Evolutionary conservation across 2,797 vertebrate species (phyloP).

Genomic region (Protosalanx chinensis): DNA sequence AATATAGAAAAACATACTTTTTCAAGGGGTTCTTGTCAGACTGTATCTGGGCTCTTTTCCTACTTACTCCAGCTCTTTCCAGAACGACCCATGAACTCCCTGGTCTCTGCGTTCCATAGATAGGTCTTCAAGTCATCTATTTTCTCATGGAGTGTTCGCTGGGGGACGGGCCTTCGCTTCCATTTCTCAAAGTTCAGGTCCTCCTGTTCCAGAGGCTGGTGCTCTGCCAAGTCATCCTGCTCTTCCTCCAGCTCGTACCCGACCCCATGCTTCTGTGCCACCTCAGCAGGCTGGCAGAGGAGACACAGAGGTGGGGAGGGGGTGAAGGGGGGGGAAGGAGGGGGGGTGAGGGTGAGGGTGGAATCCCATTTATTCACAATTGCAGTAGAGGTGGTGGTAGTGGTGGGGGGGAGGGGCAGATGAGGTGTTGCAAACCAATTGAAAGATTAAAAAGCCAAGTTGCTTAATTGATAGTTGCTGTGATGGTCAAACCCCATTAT

Average conservation of each 20-base stretch:
- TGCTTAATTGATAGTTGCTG: slow-evolving; percentile 53
- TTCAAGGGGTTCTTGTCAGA: neutral
- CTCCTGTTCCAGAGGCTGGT: slow-evolving; percentile 77
- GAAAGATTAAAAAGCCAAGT: neutral
- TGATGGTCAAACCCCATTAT: slow-evolving; percentile 57
- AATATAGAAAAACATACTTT: slow-evolving; percentile 4
- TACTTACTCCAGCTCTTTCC: slow-evolving; percentile 96
- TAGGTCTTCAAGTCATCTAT: slow-evolving; percentile 82
- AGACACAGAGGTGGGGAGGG: slow-evolving; percentile 57
- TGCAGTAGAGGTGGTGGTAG: too few relatives aligned
- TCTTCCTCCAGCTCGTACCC: slow-evolving; percentile 76
- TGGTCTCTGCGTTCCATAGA: slow-evolving; percentile 93
- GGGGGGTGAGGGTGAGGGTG: too few relatives aligned
- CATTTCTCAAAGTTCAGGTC: slow-evolving; percentile 81
- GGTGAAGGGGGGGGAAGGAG: neutral
- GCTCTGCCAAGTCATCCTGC: slow-evolving; percentile 77
- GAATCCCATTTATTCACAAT: too few relatives aligned
- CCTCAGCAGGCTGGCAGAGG: slow-evolving; percentile 65
- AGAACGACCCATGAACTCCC: slow-evolving; percentile 90
- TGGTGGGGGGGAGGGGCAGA: too few relatives aligned
- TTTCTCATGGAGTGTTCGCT: slow-evolving; percentile 81
- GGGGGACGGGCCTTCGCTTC: slow-evolving; percentile 76
- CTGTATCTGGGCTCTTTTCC: neutral
- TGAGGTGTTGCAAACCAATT: neutral
- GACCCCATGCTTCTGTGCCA: slow-evolving; percentile 68